Percentiles rank a stretch among this genome's conserved stretches.
Conservation (phyloP, 2,797 vertebrate genomes). For the Varecia variegata region DNA sequence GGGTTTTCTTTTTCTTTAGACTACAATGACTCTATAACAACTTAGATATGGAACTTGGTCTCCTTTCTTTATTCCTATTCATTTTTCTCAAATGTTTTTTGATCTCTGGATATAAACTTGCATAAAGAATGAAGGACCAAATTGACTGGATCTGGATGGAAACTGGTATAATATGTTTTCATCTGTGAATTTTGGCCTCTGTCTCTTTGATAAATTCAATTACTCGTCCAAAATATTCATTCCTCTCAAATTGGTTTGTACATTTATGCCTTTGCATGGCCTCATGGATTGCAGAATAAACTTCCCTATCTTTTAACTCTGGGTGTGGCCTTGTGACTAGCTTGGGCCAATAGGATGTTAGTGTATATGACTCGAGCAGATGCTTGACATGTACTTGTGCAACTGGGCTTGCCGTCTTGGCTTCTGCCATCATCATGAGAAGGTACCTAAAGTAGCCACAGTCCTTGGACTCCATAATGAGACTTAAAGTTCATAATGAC, state of each 20-base stretch:
- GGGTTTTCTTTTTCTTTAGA: neutral
- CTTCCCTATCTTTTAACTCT: neutral
- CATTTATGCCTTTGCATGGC: neutral
- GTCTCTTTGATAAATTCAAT: neutral
- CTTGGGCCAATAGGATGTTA: neutral
- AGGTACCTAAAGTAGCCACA: neutral
- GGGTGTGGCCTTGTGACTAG: neutral
- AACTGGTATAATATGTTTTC: neutral
- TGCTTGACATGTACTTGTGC: neutral
- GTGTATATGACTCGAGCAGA: neutral
- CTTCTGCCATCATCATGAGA: neutral
- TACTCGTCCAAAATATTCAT: neutral
- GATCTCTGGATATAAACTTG: neutral
- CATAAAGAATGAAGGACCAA: neutral
- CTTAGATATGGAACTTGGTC: neutral
- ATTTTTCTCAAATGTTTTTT: neutral
- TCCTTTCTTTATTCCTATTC: neutral
- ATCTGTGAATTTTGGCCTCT: neutral
- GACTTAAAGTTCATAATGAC: neutral
- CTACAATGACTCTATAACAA: neutral
- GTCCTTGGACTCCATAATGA: neutral
- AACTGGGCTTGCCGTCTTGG: neutral
- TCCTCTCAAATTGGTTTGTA: neutral
- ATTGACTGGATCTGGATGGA: neutral
- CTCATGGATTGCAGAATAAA: neutral